A percentile compares a stretch with the other conserved stretches of the same genome.
Evolutionary conservation across 2,797 vertebrate genomes (phyloP).

Genomic region (Ctenochaetus hawaiiensis): DNA sequence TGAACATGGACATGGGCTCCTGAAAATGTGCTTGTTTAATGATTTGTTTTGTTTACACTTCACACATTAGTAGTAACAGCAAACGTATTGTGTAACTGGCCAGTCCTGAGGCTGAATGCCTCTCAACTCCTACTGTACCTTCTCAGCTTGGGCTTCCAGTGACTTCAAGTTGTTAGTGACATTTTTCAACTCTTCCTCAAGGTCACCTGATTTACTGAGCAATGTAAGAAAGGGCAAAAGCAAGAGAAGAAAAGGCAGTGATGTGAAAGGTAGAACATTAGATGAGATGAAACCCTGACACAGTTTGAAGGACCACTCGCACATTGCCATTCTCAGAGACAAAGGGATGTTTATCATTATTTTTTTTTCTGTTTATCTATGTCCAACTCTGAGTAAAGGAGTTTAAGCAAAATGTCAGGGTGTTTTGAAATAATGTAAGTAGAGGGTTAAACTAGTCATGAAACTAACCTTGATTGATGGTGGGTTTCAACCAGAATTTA

Average conservation of each 20-base stretch:
- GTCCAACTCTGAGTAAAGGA: too few species aligned
- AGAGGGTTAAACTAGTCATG: neutral
- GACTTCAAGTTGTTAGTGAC: conserved; percentile 99
- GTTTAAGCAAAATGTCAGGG: too few species aligned
- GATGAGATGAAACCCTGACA: conserved; percentile 43
- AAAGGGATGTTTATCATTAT: neutral
- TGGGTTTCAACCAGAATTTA: neutral
- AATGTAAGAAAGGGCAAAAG: conserved; percentile 63
- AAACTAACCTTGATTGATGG: conserved; percentile 6
- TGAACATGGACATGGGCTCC: neutral
- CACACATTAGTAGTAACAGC: neutral
- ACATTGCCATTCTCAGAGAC: conserved; percentile 19
- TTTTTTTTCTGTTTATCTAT: too few species aligned
- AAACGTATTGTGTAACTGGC: neutral
- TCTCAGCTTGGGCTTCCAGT: conserved; percentile 97
- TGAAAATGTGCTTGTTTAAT: neutral
- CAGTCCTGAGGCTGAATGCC: neutral
- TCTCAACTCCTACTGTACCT: conserved; percentile 87
- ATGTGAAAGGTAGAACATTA: conserved; percentile 80
- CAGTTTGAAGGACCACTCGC: conserved; percentile 7
- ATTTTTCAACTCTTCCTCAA: conserved; percentile 98
- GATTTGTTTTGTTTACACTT: neutral
- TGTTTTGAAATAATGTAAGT: neutral
- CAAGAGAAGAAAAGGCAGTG: conserved; percentile 73
- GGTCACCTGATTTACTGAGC: conserved; percentile 97